These are phyloP conservation scores for Lasioglossum pauxillum DNA, from an alignment of 2,888 invertebrate species.

Conservation along the genomic window DNA sequence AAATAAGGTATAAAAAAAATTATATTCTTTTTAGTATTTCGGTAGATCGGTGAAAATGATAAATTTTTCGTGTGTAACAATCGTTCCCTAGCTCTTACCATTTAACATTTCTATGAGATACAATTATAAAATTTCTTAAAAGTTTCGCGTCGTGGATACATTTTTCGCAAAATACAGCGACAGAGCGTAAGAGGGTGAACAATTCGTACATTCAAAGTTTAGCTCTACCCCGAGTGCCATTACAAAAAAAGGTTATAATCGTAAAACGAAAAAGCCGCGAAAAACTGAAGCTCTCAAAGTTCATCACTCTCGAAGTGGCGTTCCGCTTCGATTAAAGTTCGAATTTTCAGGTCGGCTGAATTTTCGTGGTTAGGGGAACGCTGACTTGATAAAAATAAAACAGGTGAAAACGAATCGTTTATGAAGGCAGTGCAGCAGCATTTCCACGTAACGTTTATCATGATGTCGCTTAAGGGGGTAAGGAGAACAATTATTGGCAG, in stretches of 20 bases:
- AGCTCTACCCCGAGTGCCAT: background rate
- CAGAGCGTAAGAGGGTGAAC: background rate
- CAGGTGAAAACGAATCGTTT: background rate
- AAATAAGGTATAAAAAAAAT: conserved; percentile 4
- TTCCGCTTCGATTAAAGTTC: background rate
- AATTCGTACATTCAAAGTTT: background rate
- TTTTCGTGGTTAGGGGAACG: background rate
- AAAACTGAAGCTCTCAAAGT: background rate
- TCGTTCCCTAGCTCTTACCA: background rate
- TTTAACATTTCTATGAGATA: background rate
- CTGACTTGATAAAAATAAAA: background rate
- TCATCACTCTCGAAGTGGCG: background rate
- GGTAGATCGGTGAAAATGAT: background rate
- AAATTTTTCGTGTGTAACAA: background rate
- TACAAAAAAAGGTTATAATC: conserved; percentile 2
- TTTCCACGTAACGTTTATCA: background rate
- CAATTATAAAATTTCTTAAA: background rate
- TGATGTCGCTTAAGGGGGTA: background rate
- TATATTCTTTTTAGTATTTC: background rate
- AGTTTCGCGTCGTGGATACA: conserved; percentile 6
- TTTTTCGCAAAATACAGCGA: background rate
- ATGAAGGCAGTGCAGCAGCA: background rate
- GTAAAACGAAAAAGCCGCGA: background rate
- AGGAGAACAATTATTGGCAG: background rate
- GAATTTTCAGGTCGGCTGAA: conserved; percentile 6